Conservation (phyloP, 2,797 vertebrate species). For the Halcyon smyrnensis region DNA sequence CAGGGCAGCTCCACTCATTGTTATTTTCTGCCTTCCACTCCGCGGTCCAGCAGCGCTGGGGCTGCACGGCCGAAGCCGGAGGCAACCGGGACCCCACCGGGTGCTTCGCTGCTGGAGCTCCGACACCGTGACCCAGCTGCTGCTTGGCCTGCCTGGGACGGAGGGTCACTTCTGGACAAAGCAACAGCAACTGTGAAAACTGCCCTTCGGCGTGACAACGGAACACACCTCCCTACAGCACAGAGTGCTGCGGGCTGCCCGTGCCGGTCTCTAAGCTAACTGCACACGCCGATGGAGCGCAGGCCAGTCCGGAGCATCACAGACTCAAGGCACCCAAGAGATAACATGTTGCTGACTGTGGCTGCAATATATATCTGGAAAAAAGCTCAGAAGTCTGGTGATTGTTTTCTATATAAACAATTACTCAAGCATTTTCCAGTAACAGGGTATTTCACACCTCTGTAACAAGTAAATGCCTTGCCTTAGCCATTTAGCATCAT, state of each 20-base stretch:
- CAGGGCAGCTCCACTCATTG: not conserved
- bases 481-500: not conserved
- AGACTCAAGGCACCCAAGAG: not conserved
- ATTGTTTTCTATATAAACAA: not conserved
- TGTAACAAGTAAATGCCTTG: constrained; percentile 14
- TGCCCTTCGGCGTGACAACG: not conserved
- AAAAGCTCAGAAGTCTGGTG: not conserved
- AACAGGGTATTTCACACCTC: not conserved
- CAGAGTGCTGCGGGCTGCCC: not conserved
- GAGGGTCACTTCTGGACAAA: not conserved
- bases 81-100: accelerated
- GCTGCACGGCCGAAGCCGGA: accelerated
- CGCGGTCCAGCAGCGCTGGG: not conserved
- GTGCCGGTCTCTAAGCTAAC: not conserved
- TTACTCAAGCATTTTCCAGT: constrained; percentile 5
- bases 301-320: not conserved
- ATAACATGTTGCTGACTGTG: not conserved
- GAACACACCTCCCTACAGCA: not conserved
- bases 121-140: not conserved
- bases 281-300: not conserved
- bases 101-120: not conserved
- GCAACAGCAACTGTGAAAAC: not conserved
- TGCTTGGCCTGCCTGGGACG: not conserved
- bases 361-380: not conserved
- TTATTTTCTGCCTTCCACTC: not conserved